Conservation (phyloP, 2,888 invertebrate species). For the Cheilosia impressa region DNA sequence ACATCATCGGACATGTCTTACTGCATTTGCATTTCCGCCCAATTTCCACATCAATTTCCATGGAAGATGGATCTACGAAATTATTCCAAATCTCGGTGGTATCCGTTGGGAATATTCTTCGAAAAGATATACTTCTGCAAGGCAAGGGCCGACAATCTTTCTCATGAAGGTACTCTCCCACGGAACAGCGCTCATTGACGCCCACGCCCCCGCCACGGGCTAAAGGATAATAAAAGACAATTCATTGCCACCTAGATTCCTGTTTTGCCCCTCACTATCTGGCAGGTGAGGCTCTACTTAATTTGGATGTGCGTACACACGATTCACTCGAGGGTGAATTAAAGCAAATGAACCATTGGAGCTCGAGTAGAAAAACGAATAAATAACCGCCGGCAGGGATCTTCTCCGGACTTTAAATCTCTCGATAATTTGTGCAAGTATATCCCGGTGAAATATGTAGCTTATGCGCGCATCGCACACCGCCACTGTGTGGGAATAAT, state of each 20-base stretch:
- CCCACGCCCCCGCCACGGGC: slow-evolving; percentile 8
- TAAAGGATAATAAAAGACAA: slow-evolving; percentile 51
- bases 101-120: slow-evolving; percentile 31
- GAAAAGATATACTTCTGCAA: neutral
- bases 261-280: neutral
- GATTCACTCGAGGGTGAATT: slow-evolving; percentile 57
- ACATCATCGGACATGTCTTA: slow-evolving; percentile 4
- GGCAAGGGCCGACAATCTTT: slow-evolving; percentile 8
- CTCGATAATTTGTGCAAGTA: slow-evolving; percentile 67
- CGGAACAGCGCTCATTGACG: neutral
- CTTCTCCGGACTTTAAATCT: slow-evolving; percentile 53
- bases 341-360: slow-evolving; percentile 48
- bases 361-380: slow-evolving; percentile 49
- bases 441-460: slow-evolving; percentile 45
- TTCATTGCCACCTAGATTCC: slow-evolving; percentile 45
- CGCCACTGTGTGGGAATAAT: slow-evolving; percentile 9
- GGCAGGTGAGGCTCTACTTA: slow-evolving; percentile 43
- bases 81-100: slow-evolving; percentile 19
- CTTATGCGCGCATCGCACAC: slow-evolving; percentile 18
- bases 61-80: slow-evolving; percentile 24
- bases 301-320: slow-evolving; percentile 47
- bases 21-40: neutral
- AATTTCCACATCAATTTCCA: too few relatives aligned
- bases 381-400: slow-evolving; percentile 43
- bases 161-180: slow-evolving; percentile 7